These are phyloP conservation scores for Plotosus lineatus DNA, from an alignment of 2,113 vertebrate species.

Conservation along the genomic window DNA sequence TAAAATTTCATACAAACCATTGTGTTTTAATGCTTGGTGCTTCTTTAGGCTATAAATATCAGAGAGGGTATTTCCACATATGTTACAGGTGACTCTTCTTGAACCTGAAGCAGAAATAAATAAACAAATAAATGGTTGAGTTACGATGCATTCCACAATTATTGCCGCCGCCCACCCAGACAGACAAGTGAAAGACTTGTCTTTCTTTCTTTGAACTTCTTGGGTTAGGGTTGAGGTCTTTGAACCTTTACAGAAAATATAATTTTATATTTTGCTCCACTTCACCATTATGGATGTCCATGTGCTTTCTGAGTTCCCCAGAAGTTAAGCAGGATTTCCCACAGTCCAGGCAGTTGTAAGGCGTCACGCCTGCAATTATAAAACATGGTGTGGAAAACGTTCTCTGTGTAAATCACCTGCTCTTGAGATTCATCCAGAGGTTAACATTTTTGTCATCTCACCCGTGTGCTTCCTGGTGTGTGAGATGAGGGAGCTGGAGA, in stretches of 20 bases:
- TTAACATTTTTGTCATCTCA: constrained; percentile 55
- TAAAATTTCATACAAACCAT: constrained; percentile 64
- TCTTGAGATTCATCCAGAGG: no score
- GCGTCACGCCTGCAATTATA: constrained; percentile 71
- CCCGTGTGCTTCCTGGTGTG: constrained; percentile 95
- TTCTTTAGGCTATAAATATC: constrained; percentile 97
- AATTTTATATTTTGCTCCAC: background rate
- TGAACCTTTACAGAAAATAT: background rate
- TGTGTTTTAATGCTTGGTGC: constrained; percentile 90
- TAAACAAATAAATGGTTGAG: no score
- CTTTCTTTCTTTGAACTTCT: no score
- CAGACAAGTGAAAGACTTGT: no score
- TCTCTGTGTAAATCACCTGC: background rate
- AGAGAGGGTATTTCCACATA: constrained; percentile 94
- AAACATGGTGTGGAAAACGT: background rate
- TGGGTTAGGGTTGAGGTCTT: no score
- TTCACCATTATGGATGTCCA: constrained; percentile 89
- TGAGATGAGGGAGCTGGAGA: constrained; percentile 96
- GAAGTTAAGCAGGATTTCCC: constrained; percentile 90
- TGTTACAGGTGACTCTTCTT: constrained; percentile 91
- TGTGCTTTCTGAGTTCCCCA: constrained; percentile 95
- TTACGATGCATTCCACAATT: no score
- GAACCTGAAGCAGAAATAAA: constrained; percentile 75
- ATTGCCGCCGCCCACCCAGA: no score
- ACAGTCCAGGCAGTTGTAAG: constrained; percentile 87